Evolutionary conservation across 2,113 vertebrate genomes (phyloP).

Genomic region (Trogon melanurus): DNA sequence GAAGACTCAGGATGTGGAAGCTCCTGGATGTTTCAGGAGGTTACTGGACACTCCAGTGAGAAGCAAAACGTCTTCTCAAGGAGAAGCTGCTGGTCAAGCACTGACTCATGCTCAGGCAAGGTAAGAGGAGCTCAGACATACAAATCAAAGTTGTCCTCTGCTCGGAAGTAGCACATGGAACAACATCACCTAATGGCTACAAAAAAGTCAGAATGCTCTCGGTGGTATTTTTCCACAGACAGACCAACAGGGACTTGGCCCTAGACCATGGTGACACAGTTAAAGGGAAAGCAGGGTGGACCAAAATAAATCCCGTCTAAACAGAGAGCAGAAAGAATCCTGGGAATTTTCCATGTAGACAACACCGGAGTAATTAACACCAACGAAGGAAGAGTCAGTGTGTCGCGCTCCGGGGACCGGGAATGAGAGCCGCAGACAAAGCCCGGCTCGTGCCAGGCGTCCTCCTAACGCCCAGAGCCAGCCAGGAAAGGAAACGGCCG

Average conservation of each 20-base stretch:
- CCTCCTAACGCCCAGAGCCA: neutral
- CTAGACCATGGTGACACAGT: neutral
- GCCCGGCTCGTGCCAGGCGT: neutral
- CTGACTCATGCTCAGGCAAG: neutral
- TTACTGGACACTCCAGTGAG: neutral
- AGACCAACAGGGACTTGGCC: neutral
- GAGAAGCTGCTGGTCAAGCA: neutral
- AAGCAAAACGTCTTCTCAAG: neutral
- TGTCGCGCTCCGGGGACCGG: neutral
- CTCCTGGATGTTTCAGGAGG: neutral
- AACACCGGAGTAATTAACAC: neutral
- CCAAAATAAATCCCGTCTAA: slow-evolving; percentile 28
- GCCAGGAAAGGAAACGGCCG: neutral
- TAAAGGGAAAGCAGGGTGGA: neutral
- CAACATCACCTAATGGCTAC: neutral
- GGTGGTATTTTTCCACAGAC: neutral
- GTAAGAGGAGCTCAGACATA: neutral
- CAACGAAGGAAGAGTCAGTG: neutral
- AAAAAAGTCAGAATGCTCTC: neutral
- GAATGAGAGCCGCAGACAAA: neutral
- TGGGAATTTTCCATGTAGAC: slow-evolving; percentile 8
- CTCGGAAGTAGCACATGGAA: neutral
- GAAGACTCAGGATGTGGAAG: neutral
- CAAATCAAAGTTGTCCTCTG: neutral
- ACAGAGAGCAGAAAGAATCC: slow-evolving; percentile 22